Evolutionary conservation across 53 echinoderm and acorn worm species (phyloP).

Genomic region (Apostichopus leukothele): DNA sequence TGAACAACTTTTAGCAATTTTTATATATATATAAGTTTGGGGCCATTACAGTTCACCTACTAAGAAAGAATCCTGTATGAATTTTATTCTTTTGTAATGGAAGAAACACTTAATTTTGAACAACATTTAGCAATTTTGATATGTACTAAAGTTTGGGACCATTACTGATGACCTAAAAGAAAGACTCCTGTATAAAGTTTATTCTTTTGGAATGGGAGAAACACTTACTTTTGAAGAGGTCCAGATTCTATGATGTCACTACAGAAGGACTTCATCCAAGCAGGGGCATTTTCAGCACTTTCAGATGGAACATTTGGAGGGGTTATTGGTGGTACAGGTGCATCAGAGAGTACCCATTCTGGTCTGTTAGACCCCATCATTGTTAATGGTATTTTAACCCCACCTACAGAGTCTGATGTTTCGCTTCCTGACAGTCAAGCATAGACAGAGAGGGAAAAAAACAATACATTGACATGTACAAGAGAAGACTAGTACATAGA

Average conservation of each 20-base stretch:
- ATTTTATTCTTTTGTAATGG: no score
- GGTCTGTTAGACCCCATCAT: slow-evolving; percentile 56
- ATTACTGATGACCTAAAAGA: no score
- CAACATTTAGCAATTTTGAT: neutral
- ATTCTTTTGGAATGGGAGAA: no score
- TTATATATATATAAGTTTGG: no score
- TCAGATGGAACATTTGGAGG: neutral
- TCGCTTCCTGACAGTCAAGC: slow-evolving; percentile 43
- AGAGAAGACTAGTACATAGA: no score
- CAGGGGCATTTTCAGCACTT: slow-evolving; percentile 17
- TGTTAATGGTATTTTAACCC: slow-evolving; percentile 54
- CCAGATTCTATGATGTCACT: slow-evolving; percentile 59
- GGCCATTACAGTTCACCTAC: no score
- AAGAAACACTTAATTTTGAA: slow-evolving; percentile 58
- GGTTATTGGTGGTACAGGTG: slow-evolving; percentile 59
- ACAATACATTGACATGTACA: no score
- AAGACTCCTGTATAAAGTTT: no score
- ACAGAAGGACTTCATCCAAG: slow-evolving; percentile 75
- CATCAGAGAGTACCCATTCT: slow-evolving; percentile 61
- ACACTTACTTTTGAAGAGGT: slow-evolving; percentile 71
- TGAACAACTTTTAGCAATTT: neutral
- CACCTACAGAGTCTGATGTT: slow-evolving; percentile 58
- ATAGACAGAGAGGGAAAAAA: no score
- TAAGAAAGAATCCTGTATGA: no score
- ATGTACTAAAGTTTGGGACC: no score